Conservation (phyloP, 2,797 vertebrate genomes). For the Aplochiton taeniatus region DNA sequence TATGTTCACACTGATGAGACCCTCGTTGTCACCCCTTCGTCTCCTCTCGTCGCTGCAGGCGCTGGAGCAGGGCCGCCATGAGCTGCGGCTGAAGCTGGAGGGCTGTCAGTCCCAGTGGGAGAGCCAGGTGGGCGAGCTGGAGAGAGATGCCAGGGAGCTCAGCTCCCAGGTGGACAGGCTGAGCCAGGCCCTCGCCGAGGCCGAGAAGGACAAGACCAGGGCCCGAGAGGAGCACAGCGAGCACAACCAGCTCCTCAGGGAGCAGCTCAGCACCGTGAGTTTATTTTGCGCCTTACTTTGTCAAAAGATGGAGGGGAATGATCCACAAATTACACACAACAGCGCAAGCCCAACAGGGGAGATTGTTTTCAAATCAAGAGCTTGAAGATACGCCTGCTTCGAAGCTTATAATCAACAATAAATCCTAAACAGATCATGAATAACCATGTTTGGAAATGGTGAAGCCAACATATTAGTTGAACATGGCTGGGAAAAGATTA, state of each 20-base stretch:
- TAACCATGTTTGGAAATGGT: too few species aligned
- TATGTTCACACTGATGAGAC: not conserved
- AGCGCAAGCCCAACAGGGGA: too few species aligned
- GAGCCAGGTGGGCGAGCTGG: constrained; percentile 78
- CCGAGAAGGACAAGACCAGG: constrained; percentile 65
- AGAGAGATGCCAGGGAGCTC: constrained; percentile 73
- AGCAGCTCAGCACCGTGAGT: constrained; percentile 76
- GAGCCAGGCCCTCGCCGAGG: constrained; percentile 56
- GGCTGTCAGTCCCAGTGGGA: constrained; percentile 73
- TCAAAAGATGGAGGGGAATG: too few species aligned
- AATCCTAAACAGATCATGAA: too few species aligned
- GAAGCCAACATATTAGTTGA: too few species aligned
- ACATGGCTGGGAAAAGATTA: too few species aligned
- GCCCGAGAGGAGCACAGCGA: constrained; percentile 63
- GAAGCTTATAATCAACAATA: too few species aligned
- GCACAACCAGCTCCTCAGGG: constrained; percentile 60
- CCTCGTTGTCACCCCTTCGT: not conserved
- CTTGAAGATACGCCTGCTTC: too few species aligned
- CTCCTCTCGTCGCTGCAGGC: constrained; percentile 49
- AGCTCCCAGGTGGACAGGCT: constrained; percentile 66
- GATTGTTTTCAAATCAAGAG: too few species aligned
- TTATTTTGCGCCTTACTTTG: not conserved
- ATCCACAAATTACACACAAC: too few species aligned
- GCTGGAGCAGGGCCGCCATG: constrained; percentile 77
- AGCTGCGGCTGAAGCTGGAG: constrained; percentile 74